Evolutionary conservation across 2,113 vertebrate genomes (phyloP), one percentile per base, ranked within the genome.

Genomic region (Pterocles gutturalis): DNA sequence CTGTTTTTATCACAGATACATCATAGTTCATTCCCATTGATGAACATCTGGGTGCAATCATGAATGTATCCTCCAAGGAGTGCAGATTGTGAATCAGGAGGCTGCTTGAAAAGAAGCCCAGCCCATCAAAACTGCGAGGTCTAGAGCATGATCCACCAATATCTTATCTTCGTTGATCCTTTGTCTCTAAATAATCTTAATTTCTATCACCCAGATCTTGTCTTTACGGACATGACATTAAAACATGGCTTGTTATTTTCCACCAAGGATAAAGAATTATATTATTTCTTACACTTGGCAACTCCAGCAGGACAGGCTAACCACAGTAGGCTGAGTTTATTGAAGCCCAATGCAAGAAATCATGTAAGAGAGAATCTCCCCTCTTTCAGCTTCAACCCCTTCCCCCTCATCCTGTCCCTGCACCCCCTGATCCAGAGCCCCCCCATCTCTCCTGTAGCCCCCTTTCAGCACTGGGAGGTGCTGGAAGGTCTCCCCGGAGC

Each of bases 31-130:
- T 75, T 65, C 36, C 78, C 18, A 16, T 22, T 8, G 13, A 48
- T n/a, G 31, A 89, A 61, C 90, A 88, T 94, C 86, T 95, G 87
- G 67, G 61, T 86, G 55, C 57, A 91, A 64, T 91, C 80, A 78
- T 1, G 0, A 34, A n/a, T 33, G 2, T 28, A 38, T 43, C 81
- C 89, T 65, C 72, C 60, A 69, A 26, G 75, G 81, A 91, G 14
- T 8, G 6, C 49, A 49, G 49, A 18, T 45, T 6, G 4, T 93
- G 86, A 96, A 57, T 96, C 86, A 93, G 61, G 31, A 45, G 49
- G 41, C 41, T 88, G 78, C 58, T 69, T 34, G 45, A 71, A 26
- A 73, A 83, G n/a, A 72, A 36, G 21, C 48, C 36, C 38, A 75
- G 34, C 38, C 48, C 45, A 62, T 25, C 48, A 45, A 48, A 92